phyloP scores from a whole-genome alignment of 2,888 invertebrate genomes.

The Timema podura region DNA sequence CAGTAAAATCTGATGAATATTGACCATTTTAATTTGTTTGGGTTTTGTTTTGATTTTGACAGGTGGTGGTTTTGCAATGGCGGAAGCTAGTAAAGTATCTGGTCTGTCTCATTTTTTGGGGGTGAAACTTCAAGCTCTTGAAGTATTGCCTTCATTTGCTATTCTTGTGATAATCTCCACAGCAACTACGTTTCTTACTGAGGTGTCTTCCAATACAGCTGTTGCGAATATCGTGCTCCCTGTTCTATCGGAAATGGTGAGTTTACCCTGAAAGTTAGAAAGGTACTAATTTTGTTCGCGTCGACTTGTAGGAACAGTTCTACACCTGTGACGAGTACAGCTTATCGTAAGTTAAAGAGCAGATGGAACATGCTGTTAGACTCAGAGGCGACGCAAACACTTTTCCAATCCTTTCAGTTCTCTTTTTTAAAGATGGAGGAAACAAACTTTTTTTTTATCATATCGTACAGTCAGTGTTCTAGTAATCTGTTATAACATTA shows the following conservation, averaged over 20 bases:
- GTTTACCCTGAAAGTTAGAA: constrained; percentile 26
- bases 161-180: constrained; percentile 72
- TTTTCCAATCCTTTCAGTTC: no score
- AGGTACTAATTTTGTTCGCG: not conserved
- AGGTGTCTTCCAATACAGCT: constrained; percentile 87
- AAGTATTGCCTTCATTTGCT: constrained; percentile 57
- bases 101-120: constrained; percentile 76
- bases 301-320: no score
- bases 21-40: no score
- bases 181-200: constrained; percentile 77
- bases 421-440: no score
- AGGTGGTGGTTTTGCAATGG: constrained; percentile 89
- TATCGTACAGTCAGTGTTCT: no score
- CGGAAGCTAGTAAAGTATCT: constrained; percentile 76
- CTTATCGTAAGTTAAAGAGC: no score
- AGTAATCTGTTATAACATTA: no score
- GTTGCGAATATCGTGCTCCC: constrained; percentile 85
- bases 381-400: no score
- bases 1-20: no score
- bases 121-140: constrained; percentile 60
- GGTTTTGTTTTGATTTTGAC: constrained; percentile 14
- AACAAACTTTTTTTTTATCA: no score
- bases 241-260: constrained; percentile 73
- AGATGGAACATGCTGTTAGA: no score
- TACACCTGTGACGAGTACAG: no score